A percentile compares a stretch with the other conserved stretches of the same genome.
Evolutionary conservation across 92 coral and sea anemone genomes (phyloP).

Genomic region (Hydrozoanthus gracilis): DNA sequence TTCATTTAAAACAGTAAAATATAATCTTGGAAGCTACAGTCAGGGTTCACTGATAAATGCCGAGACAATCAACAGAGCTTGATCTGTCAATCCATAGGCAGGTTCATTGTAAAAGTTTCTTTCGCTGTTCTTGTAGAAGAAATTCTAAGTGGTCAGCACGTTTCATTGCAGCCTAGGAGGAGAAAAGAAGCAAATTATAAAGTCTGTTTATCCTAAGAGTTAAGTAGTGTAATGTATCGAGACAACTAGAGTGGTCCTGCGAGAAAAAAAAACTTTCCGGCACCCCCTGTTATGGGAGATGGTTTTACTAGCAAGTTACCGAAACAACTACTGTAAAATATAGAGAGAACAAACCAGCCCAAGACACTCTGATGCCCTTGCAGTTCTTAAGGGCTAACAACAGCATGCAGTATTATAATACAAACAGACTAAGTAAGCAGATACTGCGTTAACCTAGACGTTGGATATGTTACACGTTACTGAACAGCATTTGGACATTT

Average conservation of each 20-base stretch:
- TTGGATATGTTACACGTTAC: too few species aligned
- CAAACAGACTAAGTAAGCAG: too few species aligned
- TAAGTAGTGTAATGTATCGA: not conserved
- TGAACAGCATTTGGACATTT: too few species aligned
- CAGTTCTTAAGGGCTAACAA: too few species aligned
- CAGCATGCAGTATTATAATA: too few species aligned
- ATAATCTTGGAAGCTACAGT: not conserved
- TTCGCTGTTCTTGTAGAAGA: constrained; percentile 93
- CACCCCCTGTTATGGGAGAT: too few species aligned
- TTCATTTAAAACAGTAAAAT: not conserved
- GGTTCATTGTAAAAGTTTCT: constrained; percentile 76
- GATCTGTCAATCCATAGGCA: not conserved
- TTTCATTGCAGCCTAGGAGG: constrained; percentile 90
- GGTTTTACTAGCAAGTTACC: too few species aligned
- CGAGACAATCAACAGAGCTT: not conserved
- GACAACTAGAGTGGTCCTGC: not conserved
- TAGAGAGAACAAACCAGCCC: too few species aligned
- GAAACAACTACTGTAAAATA: too few species aligned
- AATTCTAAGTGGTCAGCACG: constrained; percentile 96
- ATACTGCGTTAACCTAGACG: too few species aligned
- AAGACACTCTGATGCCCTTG: too few species aligned
- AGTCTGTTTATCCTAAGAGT: not conserved
- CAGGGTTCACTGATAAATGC: not conserved
- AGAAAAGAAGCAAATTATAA: not conserved
- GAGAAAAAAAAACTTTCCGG: too few species aligned